These are phyloP conservation scores for Leucophenga montana DNA, from an alignment of 2,888 invertebrate species.

Conservation along the genomic window DNA sequence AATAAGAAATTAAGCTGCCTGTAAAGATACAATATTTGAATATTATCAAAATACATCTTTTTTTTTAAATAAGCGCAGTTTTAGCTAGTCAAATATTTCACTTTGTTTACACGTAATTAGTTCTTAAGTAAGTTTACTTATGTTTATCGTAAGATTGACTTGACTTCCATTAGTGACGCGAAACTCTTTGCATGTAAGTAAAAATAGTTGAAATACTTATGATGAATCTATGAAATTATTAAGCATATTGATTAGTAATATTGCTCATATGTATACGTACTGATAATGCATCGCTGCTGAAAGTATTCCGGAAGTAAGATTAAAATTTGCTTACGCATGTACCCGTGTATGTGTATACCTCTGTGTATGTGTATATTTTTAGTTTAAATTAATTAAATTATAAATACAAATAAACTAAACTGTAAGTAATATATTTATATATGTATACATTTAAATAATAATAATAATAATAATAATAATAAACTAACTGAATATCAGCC, in stretches of 20 bases:
- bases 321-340: background rate
- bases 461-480: too few species aligned
- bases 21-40: too few species aligned
- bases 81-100: slow-evolving; percentile 6
- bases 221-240: slow-evolving; percentile 2
- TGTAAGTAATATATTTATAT: too few species aligned
- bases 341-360: background rate
- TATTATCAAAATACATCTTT: background rate
- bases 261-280: slow-evolving; percentile 18
- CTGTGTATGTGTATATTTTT: background rate
- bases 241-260: slow-evolving; percentile 14
- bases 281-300: slow-evolving; percentile 14
- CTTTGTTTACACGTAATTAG: background rate
- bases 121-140: background rate
- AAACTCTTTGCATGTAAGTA: slow-evolving; percentile 4
- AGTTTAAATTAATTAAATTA: background rate
- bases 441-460: too few species aligned
- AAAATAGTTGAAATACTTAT: background rate
- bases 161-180: background rate
- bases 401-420: too few species aligned
- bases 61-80: background rate
- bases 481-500: too few species aligned
- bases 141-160: background rate
- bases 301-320: background rate
- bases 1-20: too few species aligned